Percentiles rank a stretch among this genome's conserved stretches.
Evolutionary conservation across 1,140 invertebrate species (phyloP).

Genomic region (Pseudomyrmex flavicornis): DNA sequence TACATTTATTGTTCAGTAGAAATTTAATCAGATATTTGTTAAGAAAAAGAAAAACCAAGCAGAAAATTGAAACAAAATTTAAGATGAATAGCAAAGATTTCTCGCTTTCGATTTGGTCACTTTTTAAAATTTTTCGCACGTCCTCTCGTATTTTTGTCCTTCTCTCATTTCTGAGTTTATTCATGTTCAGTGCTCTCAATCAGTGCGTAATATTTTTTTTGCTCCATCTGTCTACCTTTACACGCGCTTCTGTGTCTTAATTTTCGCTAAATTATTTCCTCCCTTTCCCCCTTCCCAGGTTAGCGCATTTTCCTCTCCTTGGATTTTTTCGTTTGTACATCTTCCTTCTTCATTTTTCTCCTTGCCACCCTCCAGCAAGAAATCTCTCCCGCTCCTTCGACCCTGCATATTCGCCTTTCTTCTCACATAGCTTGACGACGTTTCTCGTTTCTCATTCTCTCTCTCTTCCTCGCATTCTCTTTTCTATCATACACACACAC

Average conservation of each 20-base stretch:
- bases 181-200: no score
- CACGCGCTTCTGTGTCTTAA: no score
- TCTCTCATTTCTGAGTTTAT: neutral
- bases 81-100: neutral
- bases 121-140: no score
- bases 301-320: neutral
- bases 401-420: conserved; percentile 27
- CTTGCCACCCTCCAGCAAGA: neutral
- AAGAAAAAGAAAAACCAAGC: no score
- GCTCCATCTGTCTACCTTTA: no score
- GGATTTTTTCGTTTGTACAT: conserved; percentile 16
- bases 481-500: neutral
- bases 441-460: neutral
- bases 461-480: neutral
- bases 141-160: neutral
- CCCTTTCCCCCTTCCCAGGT: no score
- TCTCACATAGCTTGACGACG: neutral
- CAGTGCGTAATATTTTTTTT: no score
- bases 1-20: neutral
- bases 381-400: neutral
- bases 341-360: conserved; percentile 15
- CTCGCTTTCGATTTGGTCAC: neutral
- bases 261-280: no score
- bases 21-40: neutral
- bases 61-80: no score